phyloP scores from a whole-genome alignment of 2,797 vertebrate species.

The Sparidentex hasta region DNA sequence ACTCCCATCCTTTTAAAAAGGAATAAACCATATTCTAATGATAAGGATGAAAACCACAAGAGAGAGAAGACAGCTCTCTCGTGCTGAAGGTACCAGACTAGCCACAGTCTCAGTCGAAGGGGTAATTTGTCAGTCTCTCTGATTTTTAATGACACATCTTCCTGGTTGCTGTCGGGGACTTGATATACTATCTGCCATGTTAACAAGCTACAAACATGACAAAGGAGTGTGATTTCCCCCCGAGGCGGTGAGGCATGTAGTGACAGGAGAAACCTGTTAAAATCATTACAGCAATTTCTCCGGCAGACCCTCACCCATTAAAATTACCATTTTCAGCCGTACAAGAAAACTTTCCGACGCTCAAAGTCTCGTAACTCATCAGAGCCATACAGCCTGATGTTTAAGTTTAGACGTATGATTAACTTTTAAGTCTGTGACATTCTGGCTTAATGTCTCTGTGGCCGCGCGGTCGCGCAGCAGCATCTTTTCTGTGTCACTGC shows the following conservation, averaged over 20 bases:
- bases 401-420: constrained; percentile 59
- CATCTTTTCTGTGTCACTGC: constrained; percentile 73
- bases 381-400: constrained; percentile 35
- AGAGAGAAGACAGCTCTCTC: constrained; percentile 50
- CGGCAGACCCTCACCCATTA: constrained; percentile 38
- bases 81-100: constrained; percentile 46
- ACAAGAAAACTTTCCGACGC: constrained; percentile 8
- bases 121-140: constrained; percentile 67
- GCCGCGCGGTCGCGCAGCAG: constrained; percentile 54
- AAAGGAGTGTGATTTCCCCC: constrained; percentile 56
- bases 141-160: constrained; percentile 71
- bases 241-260: constrained; percentile 58
- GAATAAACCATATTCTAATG: constrained; percentile 66
- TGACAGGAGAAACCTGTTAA: constrained; percentile 84
- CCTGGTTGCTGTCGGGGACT: constrained; percentile 36
- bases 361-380: constrained; percentile 23
- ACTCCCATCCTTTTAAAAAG: constrained; percentile 33
- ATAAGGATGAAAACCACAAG: constrained; percentile 73
- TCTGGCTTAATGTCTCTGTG: constrained; percentile 57
- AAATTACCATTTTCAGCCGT: constrained; percentile 33
- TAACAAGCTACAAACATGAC: constrained; percentile 73
- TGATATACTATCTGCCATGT: constrained; percentile 77
- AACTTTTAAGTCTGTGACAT: constrained; percentile 54
- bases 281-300: constrained; percentile 54
- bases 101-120: constrained; percentile 61